Evolutionary conservation across 2,113 vertebrate genomes (phyloP).

Genomic region (Orcinus orca): DNA sequence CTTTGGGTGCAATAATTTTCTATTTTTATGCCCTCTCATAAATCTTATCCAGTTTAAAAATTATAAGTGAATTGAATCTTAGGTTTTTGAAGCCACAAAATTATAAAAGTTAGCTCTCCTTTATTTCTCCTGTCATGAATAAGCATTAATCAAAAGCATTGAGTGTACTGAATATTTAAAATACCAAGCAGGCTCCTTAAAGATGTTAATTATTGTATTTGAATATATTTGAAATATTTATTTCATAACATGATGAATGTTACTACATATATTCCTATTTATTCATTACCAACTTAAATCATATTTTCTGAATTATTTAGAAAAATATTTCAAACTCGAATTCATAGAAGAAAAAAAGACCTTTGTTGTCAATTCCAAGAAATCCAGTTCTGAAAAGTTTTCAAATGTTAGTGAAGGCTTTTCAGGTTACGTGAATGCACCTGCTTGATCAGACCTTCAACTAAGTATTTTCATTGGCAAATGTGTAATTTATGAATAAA

Average conservation of each 20-base stretch:
- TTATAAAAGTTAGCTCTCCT: slow-evolving; percentile 19
- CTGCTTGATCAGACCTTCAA: slow-evolving; percentile 61
- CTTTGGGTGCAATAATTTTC: background rate
- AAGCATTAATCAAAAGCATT: background rate
- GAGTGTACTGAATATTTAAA: slow-evolving; percentile 6
- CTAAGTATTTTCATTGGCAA: slow-evolving; percentile 74
- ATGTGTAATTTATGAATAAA: slow-evolving; percentile 69
- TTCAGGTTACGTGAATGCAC: slow-evolving; percentile 55
- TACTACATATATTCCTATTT: background rate
- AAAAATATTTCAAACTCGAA: slow-evolving; percentile 65
- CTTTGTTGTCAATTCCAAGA: slow-evolving; percentile 54
- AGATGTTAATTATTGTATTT: slow-evolving; percentile 3
- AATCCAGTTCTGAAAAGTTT: slow-evolving; percentile 68
- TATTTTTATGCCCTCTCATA: background rate
- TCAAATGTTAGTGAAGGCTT: slow-evolving; percentile 65
- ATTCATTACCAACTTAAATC: slow-evolving; percentile 38
- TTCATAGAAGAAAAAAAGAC: slow-evolving; percentile 55
- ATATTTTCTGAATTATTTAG: slow-evolving; percentile 57
- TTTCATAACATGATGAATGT: slow-evolving; percentile 4
- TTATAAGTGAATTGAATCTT: background rate
- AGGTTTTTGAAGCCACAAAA: background rate
- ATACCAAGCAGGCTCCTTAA: background rate
- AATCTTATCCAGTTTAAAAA: background rate
- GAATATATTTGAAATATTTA: slow-evolving; percentile 44
- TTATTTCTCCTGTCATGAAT: slow-evolving; percentile 17